Evolutionary conservation across 2,113 vertebrate species (phyloP), one percentile per base, ranked within the genome.

Genomic region (Cynocephalus volans): DNA sequence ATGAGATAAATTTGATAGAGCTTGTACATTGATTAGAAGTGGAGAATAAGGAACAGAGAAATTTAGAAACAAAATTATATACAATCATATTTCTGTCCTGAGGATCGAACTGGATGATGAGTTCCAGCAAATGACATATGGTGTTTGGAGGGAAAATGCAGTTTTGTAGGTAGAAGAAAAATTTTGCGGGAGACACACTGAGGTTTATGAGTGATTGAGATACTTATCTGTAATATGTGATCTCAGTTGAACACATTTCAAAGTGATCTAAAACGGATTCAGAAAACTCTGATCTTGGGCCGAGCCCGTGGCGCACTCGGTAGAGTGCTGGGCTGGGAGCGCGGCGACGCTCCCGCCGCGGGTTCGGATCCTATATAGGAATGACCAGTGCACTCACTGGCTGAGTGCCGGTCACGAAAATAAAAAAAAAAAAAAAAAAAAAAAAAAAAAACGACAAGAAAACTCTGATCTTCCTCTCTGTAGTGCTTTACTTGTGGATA

Each of bases 221-320:
- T 72, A 52, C 26, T 86, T 95, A 10, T 41, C 26, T 58, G 3
- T 21, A 77, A 1, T 45, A 26, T 85, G 70, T 88, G 23, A 84
- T 45, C 9, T 62, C 52, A 77, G 33, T 4, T 85, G 36, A 48
- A 28, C 24, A 72, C 1, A 36, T 94, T 92, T 65, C 13, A 65
- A 80, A 62, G 31, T 36, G 73, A 90, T 64, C 24, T 88, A 85
- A 94, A 88, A 36, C 58, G 73, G 60, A 64, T 54, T 93, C 36
- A 67, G 70, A 94, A 54, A 67, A 92, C 2, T n/a, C 54, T 79
- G n/a, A 36, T 2, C 19, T 15, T 89, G n/a, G n/a, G n/a, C n/a
- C n/a, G n/a, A n/a, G n/a, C n/a, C n/a, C n/a, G n/a, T n/a, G n/a
- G n/a, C n/a, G n/a, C n/a, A n/a, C n/a, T n/a, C n/a, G n/a, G n/a